A percentile compares a stretch with the other conserved stretches of the same genome.
Evolutionary conservation across 2,113 vertebrate genomes (phyloP).

Genomic region (Oxyura jamaicensis): DNA sequence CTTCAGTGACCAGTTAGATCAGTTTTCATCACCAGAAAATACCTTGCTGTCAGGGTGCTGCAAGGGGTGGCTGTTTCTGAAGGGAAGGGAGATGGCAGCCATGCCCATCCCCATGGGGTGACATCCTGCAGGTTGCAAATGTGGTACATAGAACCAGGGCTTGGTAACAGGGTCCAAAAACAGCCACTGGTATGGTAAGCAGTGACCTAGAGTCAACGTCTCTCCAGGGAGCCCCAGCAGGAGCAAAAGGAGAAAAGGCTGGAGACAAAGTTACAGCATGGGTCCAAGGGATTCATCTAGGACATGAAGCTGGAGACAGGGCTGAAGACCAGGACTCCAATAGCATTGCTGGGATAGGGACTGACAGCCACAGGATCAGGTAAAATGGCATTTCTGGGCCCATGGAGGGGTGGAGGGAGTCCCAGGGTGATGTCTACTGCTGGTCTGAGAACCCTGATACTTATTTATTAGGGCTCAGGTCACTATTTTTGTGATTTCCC

Average conservation of each 20-base stretch:
- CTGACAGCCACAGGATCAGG: not conserved
- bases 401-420: not conserved
- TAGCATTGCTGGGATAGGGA: too few species aligned
- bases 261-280: not conserved
- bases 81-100: not conserved
- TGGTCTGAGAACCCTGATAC: not conserved
- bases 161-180: not conserved
- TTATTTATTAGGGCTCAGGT: not conserved
- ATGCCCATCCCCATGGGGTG: not conserved
- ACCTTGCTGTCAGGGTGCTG: not conserved
- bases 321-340: rapidly evolving
- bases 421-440: not conserved
- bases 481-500: not conserved
- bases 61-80: not conserved
- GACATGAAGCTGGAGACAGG: not conserved
- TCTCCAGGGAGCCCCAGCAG: not conserved
- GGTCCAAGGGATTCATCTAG: not conserved
- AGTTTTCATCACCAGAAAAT: not conserved
- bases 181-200: not conserved
- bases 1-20: not conserved
- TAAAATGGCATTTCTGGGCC: not conserved
- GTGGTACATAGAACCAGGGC: rapidly evolving
- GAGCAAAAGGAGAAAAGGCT: not conserved
- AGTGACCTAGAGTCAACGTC: rapidly evolving
- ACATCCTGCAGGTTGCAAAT: not conserved